Evolutionary conservation across 2,888 invertebrate species (phyloP), one percentile per base, ranked within the genome.

Genomic region (Temnothorax unifasciatus): DNA sequence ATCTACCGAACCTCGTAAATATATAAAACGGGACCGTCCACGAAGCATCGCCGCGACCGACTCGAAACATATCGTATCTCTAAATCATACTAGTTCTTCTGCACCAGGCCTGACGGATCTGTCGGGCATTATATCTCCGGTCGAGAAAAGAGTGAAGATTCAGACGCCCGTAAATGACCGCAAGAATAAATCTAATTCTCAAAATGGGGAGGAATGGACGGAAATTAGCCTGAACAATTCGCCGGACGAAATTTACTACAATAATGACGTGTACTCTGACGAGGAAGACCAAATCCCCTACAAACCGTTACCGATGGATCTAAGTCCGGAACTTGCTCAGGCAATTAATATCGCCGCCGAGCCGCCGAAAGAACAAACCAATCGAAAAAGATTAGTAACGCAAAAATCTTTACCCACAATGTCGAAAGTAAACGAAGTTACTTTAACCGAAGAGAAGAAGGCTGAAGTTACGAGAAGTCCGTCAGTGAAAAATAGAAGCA

Each of bases 201-300:
- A 94, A 68, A 95, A 96, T 75, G 95, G 95, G 1, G 97, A 97
- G 90, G 97, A 97, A 84, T 97, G 97, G 97, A 97, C 97, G 0
- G 97, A 97, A 94, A 97, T 97, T 81, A 97, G 97, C 94, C 94
- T 97, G 91, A 97, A 97, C 86, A 96, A 96, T 92, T 97, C 97
- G 29, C 97, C 97, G 0, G 97, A 97, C 82, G 96, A 96, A 92
- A 95, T 96, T 75, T 96, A 96, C 89, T 96, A 96, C 93, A 96
- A 96, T 85, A 96, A 96, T 71, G 96, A 96, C 0, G 95, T 92
- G 59, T 95, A 94, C 63, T 95, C 94, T n/a, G 95, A 94, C 44
- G 94, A 94, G 52, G 94, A 95, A 4, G 94, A 94, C 86, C 95
- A 95, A 85, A 95, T 95, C 86, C 95, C 95, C 3, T 95, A 95